Evolutionary conservation across 30 jellyfish, hydroid and myxozoan species (phyloP), one percentile per base, ranked within the genome.

Genomic region (Pelagia noctiluca): DNA sequence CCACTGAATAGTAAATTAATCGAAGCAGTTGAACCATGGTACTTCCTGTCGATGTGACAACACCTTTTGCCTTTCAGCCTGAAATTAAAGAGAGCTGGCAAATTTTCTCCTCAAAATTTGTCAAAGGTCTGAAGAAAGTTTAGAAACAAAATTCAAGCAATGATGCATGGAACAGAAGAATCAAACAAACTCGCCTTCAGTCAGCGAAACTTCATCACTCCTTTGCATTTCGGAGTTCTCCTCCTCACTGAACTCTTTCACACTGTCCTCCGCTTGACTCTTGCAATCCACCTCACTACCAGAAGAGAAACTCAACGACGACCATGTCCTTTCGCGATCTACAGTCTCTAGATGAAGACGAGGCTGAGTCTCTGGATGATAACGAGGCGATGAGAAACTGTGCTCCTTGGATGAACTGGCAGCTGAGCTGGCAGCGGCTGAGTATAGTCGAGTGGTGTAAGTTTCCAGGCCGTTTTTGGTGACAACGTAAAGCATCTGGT

Each of bases 381-480:
- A 16, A 63, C 49, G 75, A 21, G 75, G 75, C 29, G 75, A 63
- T 2, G 34, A 5, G 2, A 46, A 34, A 23, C 24, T 28, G 11
- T 64, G 42, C 70, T 29, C 89, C 33, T 13, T 46, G 19, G 54
- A 60, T 25, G 48, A 37, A 24, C 18, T 23, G 22, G 42, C 34
- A 28, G 78, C 64, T 2, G 78, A 52, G 62, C 26, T 61, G 8
- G 96, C 87, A 18, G 98, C 97, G 34, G 93, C 72, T 7, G 99
- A 46, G 75, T 94, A 94, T 35, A 94, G 87, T 47, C 99, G 76
- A 2, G 96, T 74, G 5, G 99, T 87, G 84, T 88, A 94, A 5
- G 96, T 81, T 52, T 88, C 99, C 12, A 94, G 80, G 18, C 99
- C 99, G 78, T 83, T 88, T 30, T 35, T 80, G 25, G 97, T 94